Base-by-base conservation (phyloP, 2,113 vertebrate species). In the Aptenodytes patagonicus region DNA sequence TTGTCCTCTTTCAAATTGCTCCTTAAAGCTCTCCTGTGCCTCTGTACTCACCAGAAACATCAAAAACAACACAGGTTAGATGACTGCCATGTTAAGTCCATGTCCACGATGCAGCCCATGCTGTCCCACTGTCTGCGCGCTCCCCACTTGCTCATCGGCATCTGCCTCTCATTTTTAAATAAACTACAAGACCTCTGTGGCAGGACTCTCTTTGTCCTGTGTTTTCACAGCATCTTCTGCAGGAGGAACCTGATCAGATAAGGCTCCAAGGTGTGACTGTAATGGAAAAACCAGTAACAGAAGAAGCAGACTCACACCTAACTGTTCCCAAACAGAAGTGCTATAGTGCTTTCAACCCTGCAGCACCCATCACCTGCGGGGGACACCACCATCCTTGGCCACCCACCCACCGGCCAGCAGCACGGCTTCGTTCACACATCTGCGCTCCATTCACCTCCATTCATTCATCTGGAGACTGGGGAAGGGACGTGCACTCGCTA, bases 351-450 rank as follows among this genome's bases (percentile, higher is more conserved):
- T 19, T 4, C 28, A 18, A 12, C 36, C 17, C 61, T 25, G 16
- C 55, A 34, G 66, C 49, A 28, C 51, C 32, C 66, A 47, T 2
- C 4, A 5, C 13, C 31, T 5, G 1, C 13, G 6, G 2, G 51
- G 61, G 61, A 13, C 71, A 49, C 55, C 26, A 7, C 12, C 13
- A 13, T 49, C 70, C 71, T 13, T 2, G 3, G 49, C 47, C 47
- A 40, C 34, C 9, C 13, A 0, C 24, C 54, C 2, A 0, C 34
- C 1, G 2, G 7, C 34, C 17, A 4, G 19, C 69, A 34, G 36
- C 2, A 0, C 28, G 2, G 24, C 36, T 9, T 2, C 36, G 1
- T 8, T 17, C 68, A 15, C 0, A 3, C 29, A 5, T 15, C 5
- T 10, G 40, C 6, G 0, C 76, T 40, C 47, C 5, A 0, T 16